Base-by-base conservation (phyloP, 2,888 invertebrate species). In the Spodoptera exigua region DNA sequence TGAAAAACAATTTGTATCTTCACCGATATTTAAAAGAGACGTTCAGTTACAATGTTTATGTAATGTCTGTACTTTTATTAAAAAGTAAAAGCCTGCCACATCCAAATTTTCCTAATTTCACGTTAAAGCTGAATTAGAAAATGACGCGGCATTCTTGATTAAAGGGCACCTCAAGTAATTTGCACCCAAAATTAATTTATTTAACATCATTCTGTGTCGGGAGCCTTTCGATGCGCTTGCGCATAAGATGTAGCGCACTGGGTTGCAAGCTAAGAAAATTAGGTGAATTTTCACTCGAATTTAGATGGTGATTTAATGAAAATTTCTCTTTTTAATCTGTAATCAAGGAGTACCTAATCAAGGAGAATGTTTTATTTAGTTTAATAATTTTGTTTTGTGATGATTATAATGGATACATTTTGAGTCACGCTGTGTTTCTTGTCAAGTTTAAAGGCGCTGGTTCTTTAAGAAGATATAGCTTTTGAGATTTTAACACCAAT, bases 131-230 rank as follows among this genome's bases (percentile, higher is more conserved):
- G 63, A 70, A 68, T 65, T 64, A 67, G 61, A 73, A 76, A 80
- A 72, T 78, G 72, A 68, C 62, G 85, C 85, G 82, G 83, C 64
- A 44, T 64, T 57, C 74, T 71, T 77, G 82, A 89, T 89, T 89
- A 89, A 79, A 88, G 89, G 83, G 73, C 67, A 43, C 66, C 64
- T 34, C 71, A 72, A 70, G 82, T 88, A 86, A 88, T 89, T 88
- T 88, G 86, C 84, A 81, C 83, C 85, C 80, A 81, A 88, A 89
- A 87, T 88, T 86, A 86, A 89, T 89, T 87, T 84, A 86, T 88
- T 86, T 86, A 86, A 79, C 86, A 80, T 80, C 73, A 75, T 74
- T 70, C 65, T 61, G 61, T 43, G 57, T 61, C 57, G 59, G 66
- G 41, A 56, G 68, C 55, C 10, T 41, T 65, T 66, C 46, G 66